These are phyloP conservation scores for Gadopsis marmoratus DNA, from an alignment of 2,797 vertebrate species.

Conservation along the genomic window DNA sequence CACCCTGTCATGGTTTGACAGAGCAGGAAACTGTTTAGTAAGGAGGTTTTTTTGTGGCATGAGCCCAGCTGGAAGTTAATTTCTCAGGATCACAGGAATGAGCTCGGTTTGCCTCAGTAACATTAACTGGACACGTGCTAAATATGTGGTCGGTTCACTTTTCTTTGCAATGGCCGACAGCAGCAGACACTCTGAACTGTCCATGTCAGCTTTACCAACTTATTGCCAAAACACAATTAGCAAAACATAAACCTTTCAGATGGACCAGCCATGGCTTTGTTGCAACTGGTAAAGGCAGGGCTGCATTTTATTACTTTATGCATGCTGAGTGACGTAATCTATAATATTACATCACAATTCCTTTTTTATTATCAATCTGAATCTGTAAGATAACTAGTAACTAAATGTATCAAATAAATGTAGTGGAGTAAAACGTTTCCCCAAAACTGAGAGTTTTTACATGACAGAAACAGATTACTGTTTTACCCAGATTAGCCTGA, in stretches of 20 bases:
- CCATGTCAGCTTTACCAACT: not conserved
- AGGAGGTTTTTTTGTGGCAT: not conserved
- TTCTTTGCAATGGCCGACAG: not conserved
- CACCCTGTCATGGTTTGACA: not conserved
- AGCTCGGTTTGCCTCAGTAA: not conserved
- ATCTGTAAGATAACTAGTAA: not conserved
- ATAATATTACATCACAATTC: not conserved
- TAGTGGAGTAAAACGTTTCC: not conserved
- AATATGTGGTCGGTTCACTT: not conserved
- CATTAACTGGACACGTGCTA: not conserved
- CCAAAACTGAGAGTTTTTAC: not conserved
- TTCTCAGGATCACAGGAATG: slow-evolving; percentile 10
- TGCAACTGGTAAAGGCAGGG: not conserved
- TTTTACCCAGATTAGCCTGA: not conserved
- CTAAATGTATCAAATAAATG: not conserved
- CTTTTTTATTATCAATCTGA: not conserved
- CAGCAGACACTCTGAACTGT: not conserved
- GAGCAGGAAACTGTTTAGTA: slow-evolving; percentile 2
- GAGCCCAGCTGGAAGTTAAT: slow-evolving; percentile 3
- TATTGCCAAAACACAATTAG: not conserved
- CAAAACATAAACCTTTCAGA: not conserved
- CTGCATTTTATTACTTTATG: not conserved
- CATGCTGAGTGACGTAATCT: not conserved
- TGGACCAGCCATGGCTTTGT: not conserved
- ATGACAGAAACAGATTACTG: not conserved